Conservation (phyloP, 2,797 vertebrate genomes). For the Pseudotriccus pelzelni region DNA sequence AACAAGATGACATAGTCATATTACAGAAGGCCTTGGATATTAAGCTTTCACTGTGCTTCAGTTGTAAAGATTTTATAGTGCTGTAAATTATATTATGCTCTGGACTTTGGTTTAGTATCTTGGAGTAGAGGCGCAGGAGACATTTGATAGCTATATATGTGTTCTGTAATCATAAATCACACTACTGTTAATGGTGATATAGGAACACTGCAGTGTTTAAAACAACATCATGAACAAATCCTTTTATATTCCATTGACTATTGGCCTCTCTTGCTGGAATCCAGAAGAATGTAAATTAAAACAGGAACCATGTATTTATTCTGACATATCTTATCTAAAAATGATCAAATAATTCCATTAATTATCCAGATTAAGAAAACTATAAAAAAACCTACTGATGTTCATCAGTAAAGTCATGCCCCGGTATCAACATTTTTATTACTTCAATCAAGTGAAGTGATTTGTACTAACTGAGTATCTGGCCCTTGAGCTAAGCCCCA, state of each 20-base stretch:
- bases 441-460: neutral
- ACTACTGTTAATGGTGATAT: slow-evolving; percentile 46
- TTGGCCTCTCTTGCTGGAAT: neutral
- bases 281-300: slow-evolving; percentile 29
- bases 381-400: neutral
- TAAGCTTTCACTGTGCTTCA: slow-evolving; percentile 76
- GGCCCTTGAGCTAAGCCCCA: neutral
- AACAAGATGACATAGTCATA: slow-evolving; percentile 81
- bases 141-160: slow-evolving; percentile 58
- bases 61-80: slow-evolving; percentile 81
- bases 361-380: slow-evolving; percentile 1
- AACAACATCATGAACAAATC: slow-evolving; percentile 45
- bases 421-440: neutral
- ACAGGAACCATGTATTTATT: neutral
- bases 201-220: slow-evolving; percentile 38
- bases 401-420: neutral
- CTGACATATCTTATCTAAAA: slow-evolving; percentile 1
- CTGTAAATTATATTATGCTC: slow-evolving; percentile 81
- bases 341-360: neutral
- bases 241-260: neutral
- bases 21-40: slow-evolving; percentile 73
- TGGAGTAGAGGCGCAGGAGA: slow-evolving; percentile 56
- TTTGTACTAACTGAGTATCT: slow-evolving; percentile 7
- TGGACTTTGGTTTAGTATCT: slow-evolving; percentile 78
- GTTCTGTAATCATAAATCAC: slow-evolving; percentile 61